Conservation (phyloP, 2,113 vertebrate genomes). For the Zeus faber region DNA sequence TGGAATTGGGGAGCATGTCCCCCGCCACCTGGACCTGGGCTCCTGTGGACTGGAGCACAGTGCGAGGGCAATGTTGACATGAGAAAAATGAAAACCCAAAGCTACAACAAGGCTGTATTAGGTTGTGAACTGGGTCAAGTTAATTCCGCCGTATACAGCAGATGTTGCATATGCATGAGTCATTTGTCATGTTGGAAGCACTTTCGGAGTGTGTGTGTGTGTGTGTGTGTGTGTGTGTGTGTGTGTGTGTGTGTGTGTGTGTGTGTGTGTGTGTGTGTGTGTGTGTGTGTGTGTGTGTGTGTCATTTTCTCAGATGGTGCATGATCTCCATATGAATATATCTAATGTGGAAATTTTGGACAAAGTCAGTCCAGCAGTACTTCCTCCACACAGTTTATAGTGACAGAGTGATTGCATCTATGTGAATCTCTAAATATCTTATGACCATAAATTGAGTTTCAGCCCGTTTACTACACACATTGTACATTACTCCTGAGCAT, state of each 20-base stretch:
- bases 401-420: background rate
- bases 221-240: background rate
- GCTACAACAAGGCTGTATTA: too few relatives aligned
- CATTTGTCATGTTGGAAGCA: too few relatives aligned
- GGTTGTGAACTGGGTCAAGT: too few relatives aligned
- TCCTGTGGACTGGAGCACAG: constrained; percentile 87
- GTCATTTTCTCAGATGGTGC: too few relatives aligned
- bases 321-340: too few relatives aligned
- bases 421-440: background rate
- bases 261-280: background rate
- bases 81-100: too few relatives aligned
- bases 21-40: constrained; percentile 97
- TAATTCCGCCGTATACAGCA: too few relatives aligned
- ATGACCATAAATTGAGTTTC: too few relatives aligned
- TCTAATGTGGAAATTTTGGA: background rate
- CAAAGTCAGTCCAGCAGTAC: background rate
- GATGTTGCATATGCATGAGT: too few relatives aligned
- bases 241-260: background rate
- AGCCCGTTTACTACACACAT: too few relatives aligned
- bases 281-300: background rate
- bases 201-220: background rate
- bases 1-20: constrained; percentile 98
- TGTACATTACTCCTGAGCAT: too few relatives aligned
- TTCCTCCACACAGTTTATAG: background rate
- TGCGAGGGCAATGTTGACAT: constrained; percentile 28